These are phyloP conservation scores for Pseudomyrmex cubaensis DNA, from an alignment of 1,140 invertebrate species.

Conservation along the genomic window DNA sequence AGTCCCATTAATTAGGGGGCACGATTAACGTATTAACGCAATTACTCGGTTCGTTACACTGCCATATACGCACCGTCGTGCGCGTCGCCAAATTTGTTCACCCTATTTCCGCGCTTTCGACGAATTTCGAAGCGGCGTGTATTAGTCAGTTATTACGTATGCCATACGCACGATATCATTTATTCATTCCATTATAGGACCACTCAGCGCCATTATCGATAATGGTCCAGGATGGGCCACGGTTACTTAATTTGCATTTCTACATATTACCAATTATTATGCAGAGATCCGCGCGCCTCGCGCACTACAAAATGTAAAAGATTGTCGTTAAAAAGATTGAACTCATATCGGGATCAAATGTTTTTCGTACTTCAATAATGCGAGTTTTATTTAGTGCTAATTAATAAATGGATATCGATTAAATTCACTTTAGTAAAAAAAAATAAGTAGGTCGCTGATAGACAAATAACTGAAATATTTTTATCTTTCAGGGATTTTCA, in stretches of 20 bases:
- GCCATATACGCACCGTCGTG: conserved; percentile 42
- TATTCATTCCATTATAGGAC: conserved; percentile 48
- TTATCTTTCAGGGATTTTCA: too few relatives aligned
- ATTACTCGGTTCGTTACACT: conserved; percentile 53
- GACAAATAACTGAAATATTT: too few relatives aligned
- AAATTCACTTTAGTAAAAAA: neutral
- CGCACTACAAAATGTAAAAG: neutral
- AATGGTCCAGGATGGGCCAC: neutral
- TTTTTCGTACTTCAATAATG: neutral
- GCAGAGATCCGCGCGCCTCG: neutral
- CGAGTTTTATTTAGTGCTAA: neutral
- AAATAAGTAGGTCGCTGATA: too few relatives aligned
- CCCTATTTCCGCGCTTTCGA: conserved; percentile 54
- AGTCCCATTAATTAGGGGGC: conserved; percentile 56
- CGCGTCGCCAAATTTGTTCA: conserved; percentile 56
- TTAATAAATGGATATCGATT: neutral
- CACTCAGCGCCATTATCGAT: conserved; percentile 39
- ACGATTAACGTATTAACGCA: conserved; percentile 59
- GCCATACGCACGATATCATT: conserved; percentile 36
- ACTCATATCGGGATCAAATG: neutral
- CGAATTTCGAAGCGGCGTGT: conserved; percentile 44
- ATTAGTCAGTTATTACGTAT: conserved; percentile 57
- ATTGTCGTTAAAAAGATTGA: conserved; percentile 5
- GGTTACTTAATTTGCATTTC: conserved; percentile 12
- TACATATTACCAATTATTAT: neutral